phyloP scores from a whole-genome alignment of 2,888 invertebrate genomes.

The Sinelater perroti region DNA sequence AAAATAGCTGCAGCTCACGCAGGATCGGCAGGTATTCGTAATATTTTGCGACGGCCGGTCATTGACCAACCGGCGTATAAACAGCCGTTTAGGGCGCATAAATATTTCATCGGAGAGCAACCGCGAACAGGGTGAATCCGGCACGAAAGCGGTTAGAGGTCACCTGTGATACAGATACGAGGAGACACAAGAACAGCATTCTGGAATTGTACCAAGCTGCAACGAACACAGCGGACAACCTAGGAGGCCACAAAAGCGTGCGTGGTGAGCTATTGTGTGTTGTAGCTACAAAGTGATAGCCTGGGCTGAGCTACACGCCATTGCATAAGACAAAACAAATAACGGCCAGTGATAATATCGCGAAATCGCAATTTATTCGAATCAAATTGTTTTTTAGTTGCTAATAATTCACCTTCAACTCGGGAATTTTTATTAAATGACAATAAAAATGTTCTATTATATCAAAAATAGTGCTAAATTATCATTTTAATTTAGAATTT shows the following conservation, averaged over 20 bases:
- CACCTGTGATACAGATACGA: constrained; percentile 34
- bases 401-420: too few relatives aligned
- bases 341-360: too few relatives aligned
- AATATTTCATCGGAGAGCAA: constrained; percentile 30
- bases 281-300: constrained; percentile 12
- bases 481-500: too few relatives aligned
- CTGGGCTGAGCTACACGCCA: neutral
- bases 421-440: too few relatives aligned
- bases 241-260: constrained; percentile 31
- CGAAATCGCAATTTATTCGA: too few relatives aligned
- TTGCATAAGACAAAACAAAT: neutral
- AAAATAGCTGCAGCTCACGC: constrained; percentile 28
- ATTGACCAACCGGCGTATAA: constrained; percentile 26
- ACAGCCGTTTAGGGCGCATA: constrained; percentile 14
- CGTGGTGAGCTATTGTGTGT: constrained; percentile 27
- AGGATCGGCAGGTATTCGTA: constrained; percentile 28
- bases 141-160: constrained; percentile 34
- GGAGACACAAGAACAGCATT: constrained; percentile 30
- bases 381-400: too few relatives aligned
- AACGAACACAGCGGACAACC: constrained; percentile 29
- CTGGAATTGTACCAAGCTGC: constrained; percentile 29
- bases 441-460: too few relatives aligned
- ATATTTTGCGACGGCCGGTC: constrained; percentile 29
- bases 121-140: constrained; percentile 27
- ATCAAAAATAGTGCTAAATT: too few relatives aligned